These are phyloP conservation scores for Pantherophis guttatus DNA, from an alignment of 2,113 vertebrate genomes.

Conservation along the genomic window DNA sequence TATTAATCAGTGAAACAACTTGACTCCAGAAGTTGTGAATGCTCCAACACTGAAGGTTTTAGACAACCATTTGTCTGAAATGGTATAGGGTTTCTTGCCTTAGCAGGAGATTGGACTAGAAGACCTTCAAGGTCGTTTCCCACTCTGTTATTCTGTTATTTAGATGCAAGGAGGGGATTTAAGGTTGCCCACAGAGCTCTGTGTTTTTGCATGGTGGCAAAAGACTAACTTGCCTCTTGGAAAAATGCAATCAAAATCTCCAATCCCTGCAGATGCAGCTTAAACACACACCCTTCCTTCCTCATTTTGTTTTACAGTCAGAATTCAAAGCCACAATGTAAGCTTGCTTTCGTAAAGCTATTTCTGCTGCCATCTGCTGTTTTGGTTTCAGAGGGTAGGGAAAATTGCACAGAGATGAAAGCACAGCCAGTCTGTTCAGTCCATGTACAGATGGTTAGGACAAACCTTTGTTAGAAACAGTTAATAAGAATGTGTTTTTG, in stretches of 20 bases:
- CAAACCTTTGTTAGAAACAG: not conserved
- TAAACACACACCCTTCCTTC: not conserved
- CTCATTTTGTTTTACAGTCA: conserved; percentile 14
- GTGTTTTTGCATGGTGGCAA: not conserved
- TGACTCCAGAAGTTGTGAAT: not conserved
- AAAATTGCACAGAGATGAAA: not conserved
- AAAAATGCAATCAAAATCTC: not conserved
- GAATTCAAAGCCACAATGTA: conserved; percentile 7
- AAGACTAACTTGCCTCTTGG: not conserved
- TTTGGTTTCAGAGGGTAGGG: not conserved
- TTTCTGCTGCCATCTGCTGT: conserved; percentile 25
- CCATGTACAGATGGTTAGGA: not conserved
- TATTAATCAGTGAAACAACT: not conserved
- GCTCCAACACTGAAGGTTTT: not conserved
- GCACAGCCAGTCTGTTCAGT: not conserved
- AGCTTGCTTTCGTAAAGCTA: not conserved
- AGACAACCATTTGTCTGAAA: not conserved
- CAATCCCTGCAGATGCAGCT: not conserved
- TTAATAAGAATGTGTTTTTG: not conserved
- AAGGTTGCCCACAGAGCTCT: not conserved
- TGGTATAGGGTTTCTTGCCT: not conserved
- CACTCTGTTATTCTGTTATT: not conserved
- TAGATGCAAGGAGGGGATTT: not conserved
- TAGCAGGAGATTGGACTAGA: not conserved
- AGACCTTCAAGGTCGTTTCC: not conserved